These are phyloP conservation scores for Aleiodes testaceus DNA, from an alignment of 2,888 invertebrate species.

Conservation along the genomic window DNA sequence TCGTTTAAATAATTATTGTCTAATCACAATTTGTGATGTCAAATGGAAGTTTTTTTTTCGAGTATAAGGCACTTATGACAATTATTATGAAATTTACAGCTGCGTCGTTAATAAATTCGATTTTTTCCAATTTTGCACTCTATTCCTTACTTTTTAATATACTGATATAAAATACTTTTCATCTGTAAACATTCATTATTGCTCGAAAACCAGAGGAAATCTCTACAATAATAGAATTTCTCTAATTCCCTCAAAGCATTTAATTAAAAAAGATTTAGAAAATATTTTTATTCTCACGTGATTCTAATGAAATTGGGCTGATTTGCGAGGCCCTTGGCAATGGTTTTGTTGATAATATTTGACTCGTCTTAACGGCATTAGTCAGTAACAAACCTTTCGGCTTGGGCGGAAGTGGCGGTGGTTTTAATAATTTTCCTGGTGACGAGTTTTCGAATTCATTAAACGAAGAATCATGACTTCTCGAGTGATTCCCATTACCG, in stretches of 20 bases:
- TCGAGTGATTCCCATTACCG: conserved; percentile 60
- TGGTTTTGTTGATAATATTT: conserved; percentile 62
- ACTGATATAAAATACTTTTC: too few relatives aligned
- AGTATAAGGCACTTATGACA: conserved; percentile 16
- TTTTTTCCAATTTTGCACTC: not conserved
- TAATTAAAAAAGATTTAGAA: not conserved
- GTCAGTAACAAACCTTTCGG: conserved; percentile 80
- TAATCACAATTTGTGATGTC: conserved; percentile 13
- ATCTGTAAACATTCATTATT: too few relatives aligned
- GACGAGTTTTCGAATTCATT: conserved; percentile 30
- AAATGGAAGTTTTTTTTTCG: conserved; percentile 2
- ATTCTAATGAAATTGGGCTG: conserved; percentile 56
- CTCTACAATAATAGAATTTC: too few relatives aligned
- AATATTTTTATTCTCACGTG: conserved; percentile 59
- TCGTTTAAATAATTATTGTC: conserved; percentile 28
- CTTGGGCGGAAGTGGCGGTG: conserved; percentile 85
- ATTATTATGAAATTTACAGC: too few relatives aligned
- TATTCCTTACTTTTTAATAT: too few relatives aligned
- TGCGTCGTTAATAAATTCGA: too few relatives aligned
- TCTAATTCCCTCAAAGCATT: too few relatives aligned
- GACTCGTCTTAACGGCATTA: conserved; percentile 70
- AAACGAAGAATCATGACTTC: conserved; percentile 16
- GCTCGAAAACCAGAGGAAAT: not conserved
- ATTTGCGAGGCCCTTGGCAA: conserved; percentile 61
- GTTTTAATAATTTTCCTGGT: conserved; percentile 71